Percentiles rank a stretch among this genome's conserved stretches.
Evolutionary conservation across 2,888 invertebrate species (phyloP).

Genomic region (Drosophila merina): DNA sequence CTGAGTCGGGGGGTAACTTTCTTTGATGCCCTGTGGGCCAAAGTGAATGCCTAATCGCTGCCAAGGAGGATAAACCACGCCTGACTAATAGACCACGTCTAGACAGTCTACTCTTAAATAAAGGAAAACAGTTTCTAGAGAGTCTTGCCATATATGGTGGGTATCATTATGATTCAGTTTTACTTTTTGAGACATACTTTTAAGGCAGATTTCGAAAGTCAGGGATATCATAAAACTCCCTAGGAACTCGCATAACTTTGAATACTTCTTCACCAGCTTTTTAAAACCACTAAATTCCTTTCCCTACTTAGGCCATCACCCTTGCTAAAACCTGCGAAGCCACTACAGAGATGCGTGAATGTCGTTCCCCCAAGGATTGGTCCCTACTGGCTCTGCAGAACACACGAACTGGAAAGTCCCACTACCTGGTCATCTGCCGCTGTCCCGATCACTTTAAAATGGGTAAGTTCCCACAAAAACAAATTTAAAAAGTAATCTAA

Average conservation of each 20-base stretch:
- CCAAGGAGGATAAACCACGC: conserved; percentile 13
- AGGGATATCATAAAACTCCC: too few species aligned
- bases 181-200: conserved; percentile 2
- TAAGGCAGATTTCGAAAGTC: too few species aligned
- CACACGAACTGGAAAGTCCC: conserved; percentile 95
- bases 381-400: conserved; percentile 95
- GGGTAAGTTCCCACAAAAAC: conserved; percentile 85
- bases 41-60: conserved; percentile 71
- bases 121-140: not conserved
- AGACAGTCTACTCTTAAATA: conserved; percentile 21
- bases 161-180: conserved; percentile 4
- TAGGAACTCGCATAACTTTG: too few species aligned
- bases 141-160: not conserved
- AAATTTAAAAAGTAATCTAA: not conserved
- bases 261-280: too few species aligned
- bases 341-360: conserved; percentile 95
- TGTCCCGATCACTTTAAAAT: conserved; percentile 93
- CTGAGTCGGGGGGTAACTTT: conserved; percentile 25
- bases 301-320: conserved; percentile 88
- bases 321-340: conserved; percentile 97
- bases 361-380: conserved; percentile 95
- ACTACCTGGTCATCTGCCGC: conserved; percentile 95
- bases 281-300: not conserved
- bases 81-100: conserved; percentile 27
- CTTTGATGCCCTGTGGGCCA: conserved; percentile 37